phyloP scores from a whole-genome alignment of 2,113 vertebrate genomes.

The Calidris pygmaea region DNA sequence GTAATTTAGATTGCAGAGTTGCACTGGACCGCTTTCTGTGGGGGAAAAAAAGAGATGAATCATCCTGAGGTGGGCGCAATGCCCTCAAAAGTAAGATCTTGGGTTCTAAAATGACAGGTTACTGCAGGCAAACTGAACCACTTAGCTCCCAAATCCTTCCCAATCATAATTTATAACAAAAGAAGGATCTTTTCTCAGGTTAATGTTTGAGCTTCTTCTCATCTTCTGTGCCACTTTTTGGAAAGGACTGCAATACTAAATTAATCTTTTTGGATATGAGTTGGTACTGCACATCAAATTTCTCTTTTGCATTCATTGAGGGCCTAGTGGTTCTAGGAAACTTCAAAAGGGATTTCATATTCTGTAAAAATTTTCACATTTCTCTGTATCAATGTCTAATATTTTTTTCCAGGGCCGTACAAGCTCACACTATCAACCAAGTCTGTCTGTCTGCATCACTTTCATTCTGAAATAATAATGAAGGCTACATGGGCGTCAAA shows the following conservation, averaged over 20 bases:
- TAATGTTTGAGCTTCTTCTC: constrained; percentile 48
- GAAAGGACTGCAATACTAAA: constrained; percentile 42
- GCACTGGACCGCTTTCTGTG: not conserved
- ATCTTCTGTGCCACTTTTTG: constrained; percentile 44
- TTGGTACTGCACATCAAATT: constrained; percentile 43
- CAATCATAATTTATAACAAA: constrained; percentile 46
- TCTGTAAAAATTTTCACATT: constrained; percentile 20
- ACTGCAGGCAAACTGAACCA: not conserved
- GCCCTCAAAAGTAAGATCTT: not conserved
- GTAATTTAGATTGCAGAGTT: not conserved
- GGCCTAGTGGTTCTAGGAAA: constrained; percentile 31
- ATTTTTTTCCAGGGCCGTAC: not conserved
- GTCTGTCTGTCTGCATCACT: not conserved
- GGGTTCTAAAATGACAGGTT: not conserved
- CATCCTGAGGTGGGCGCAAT: not conserved
- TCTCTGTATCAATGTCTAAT: constrained; percentile 19
- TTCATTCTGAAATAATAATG: constrained; percentile 14
- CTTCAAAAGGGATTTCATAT: constrained; percentile 58
- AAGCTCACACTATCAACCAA: not conserved
- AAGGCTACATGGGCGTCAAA: not conserved
- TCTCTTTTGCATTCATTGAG: constrained; percentile 36
- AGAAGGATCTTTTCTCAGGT: constrained; percentile 35
- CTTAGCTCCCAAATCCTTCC: constrained; percentile 32
- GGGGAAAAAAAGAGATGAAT: not conserved
- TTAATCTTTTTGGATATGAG: constrained; percentile 47